These are phyloP conservation scores for Xenopus borealis DNA, from an alignment of 2,113 vertebrate species.

Conservation along the genomic window DNA sequence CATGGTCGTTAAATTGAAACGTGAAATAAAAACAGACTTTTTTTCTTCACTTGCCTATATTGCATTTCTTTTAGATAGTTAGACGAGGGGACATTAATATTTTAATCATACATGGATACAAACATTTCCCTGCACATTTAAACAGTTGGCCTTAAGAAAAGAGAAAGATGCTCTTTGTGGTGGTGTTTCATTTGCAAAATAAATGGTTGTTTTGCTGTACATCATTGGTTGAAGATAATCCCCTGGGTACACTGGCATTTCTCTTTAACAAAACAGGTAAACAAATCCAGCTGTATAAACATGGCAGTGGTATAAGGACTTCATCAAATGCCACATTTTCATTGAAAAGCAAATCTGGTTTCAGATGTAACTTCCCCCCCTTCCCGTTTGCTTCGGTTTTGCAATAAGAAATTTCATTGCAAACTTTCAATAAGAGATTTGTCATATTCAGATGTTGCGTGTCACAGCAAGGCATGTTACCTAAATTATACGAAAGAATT, in stretches of 20 bases:
- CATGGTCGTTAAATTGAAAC: too few species aligned
- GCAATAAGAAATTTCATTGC: constrained; percentile 28
- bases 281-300: constrained; percentile 38
- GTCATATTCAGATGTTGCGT: constrained; percentile 21
- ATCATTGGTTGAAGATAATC: constrained; percentile 39
- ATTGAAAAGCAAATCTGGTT: constrained; percentile 26
- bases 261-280: constrained; percentile 37
- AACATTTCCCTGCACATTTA: constrained; percentile 5
- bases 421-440: constrained; percentile 31
- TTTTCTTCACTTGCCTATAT: not conserved
- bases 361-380: constrained; percentile 32
- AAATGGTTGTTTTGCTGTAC: constrained; percentile 25
- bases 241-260: constrained; percentile 34
- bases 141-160: constrained; percentile 25
- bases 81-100: constrained; percentile 21
- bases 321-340: constrained; percentile 33
- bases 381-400: constrained; percentile 10
- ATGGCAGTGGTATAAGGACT: constrained; percentile 23
- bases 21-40: too few species aligned
- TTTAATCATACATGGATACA: constrained; percentile 26
- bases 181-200: constrained; percentile 39
- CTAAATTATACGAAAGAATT: constrained; percentile 40
- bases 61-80: not conserved
- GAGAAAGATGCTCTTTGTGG: constrained; percentile 20
- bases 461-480: constrained; percentile 24